Base-by-base conservation (phyloP, 2,888 invertebrate species). In the Achlya flavicornis region DNA sequence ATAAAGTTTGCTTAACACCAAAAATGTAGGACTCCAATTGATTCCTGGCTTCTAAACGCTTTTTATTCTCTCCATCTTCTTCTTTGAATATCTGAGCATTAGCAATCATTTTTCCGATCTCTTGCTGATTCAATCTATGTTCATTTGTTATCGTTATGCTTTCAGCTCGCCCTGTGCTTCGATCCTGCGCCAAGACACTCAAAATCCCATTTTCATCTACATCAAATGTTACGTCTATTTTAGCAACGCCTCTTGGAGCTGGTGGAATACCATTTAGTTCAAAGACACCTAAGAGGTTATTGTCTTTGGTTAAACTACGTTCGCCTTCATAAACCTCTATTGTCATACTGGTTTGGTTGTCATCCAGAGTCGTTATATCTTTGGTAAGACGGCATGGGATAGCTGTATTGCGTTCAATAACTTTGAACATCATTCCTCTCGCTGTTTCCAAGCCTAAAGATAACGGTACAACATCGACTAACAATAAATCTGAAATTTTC, bases 271-370 rank as follows among this genome's bases (percentile, higher is more conserved):
- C 83, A 14, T 80, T 79, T 0, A 91, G 64, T 35, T 90, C 84
- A 14, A 92, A 87, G 53, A 79, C 80, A 3, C 91, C 91, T 3
- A 92, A 67, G 19, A 90, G 66, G 70, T 87, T 87, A 64, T 91
- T 91, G 69, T 91, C 86, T 74, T 80, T 84, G 0, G 90, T 90
- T 32, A 91, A 67, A 12, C 79, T 74, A 11, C 91, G 73, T 71
- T 92, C 91, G 0, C 91, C 91, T 77, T 92, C 90, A 46, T 86
- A 91, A 10, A 92, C 78, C 68, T 91, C 89, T 35, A 92, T 91
- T 0, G 87, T 87, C 87, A 91, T 88, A 12, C 77, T 75, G 33
- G 69, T 82, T 74, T 91, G 91, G 64, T 90, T 82, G 63, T 91
- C 90, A n/a, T 88, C 86, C 64, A 85, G 61, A 0, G 91, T 90